Conservation (phyloP, 2,113 vertebrate species). For the Alethe castanea region DNA sequence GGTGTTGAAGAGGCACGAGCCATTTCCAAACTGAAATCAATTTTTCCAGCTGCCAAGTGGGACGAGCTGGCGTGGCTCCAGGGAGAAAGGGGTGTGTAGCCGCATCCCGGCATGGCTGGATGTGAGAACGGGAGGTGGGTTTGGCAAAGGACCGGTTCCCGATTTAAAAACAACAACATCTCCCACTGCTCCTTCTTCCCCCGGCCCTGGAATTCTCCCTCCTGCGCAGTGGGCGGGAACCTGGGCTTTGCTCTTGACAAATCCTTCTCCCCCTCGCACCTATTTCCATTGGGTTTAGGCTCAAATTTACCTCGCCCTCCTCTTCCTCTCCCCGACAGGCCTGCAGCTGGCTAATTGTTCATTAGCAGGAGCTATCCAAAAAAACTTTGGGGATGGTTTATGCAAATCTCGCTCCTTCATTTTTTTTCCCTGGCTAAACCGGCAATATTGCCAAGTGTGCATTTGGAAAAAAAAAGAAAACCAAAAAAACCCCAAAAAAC, state of each 20-base stretch:
- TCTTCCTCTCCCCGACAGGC: slow-evolving; percentile 42
- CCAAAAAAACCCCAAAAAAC: slow-evolving; percentile 45
- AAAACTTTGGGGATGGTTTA: slow-evolving; percentile 45
- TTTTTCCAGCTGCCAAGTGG: slow-evolving; percentile 58
- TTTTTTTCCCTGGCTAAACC: not conserved
- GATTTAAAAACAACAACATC: slow-evolving; percentile 52
- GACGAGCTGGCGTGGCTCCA: slow-evolving; percentile 66
- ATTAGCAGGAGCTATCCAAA: not conserved
- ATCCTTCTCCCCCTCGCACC: not conserved
- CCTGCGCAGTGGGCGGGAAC: slow-evolving; percentile 45
- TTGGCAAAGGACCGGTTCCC: slow-evolving; percentile 63
- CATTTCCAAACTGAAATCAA: slow-evolving; percentile 69
- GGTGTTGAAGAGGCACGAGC: slow-evolving; percentile 33
- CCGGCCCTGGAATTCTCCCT: slow-evolving; percentile 39
- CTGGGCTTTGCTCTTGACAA: not conserved
- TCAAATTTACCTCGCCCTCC: slow-evolving; percentile 41
- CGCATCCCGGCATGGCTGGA: slow-evolving; percentile 49
- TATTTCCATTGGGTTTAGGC: slow-evolving; percentile 4
- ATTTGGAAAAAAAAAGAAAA: not conserved
- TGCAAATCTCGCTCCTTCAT: slow-evolving; percentile 19
- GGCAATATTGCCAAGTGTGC: not conserved
- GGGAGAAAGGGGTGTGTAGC: slow-evolving; percentile 65
- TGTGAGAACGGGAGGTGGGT: slow-evolving; percentile 66
- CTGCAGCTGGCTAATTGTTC: slow-evolving; percentile 59
- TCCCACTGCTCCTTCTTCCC: slow-evolving; percentile 51